Percentiles rank a stretch among this genome's conserved stretches.
Conservation (phyloP, 2,113 vertebrate species). For the Nesospiza acunhae region DNA sequence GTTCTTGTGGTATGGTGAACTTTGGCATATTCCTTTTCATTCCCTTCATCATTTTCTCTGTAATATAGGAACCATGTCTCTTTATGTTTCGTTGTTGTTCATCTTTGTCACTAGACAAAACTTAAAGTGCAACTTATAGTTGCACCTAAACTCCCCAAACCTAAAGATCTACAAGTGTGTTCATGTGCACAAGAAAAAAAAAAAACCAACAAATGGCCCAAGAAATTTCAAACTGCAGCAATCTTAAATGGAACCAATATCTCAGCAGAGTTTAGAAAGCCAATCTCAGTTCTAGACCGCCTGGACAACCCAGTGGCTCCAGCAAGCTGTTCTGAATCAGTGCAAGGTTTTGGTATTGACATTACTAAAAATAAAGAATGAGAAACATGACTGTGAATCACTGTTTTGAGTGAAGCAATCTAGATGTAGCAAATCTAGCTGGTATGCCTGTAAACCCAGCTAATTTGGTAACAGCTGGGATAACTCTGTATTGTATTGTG, state of each 20-base stretch:
- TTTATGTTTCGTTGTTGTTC: not conserved
- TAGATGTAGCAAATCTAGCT: constrained; percentile 6
- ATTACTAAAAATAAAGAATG: constrained; percentile 23
- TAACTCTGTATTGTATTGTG: not conserved
- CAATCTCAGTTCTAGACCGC: not conserved
- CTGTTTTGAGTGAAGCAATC: not conserved
- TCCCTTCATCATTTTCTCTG: not conserved
- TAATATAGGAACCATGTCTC: not conserved
- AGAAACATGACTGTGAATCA: constrained; percentile 37
- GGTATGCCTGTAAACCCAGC: not conserved
- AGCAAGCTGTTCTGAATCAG: constrained; percentile 14
- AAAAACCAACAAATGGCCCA: not conserved
- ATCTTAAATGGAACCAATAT: not conserved
- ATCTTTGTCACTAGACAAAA: not conserved
- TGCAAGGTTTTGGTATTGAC: not conserved
- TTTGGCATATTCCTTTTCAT: not conserved
- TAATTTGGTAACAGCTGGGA: not conserved
- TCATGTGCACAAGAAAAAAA: not conserved
- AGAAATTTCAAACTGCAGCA: not conserved
- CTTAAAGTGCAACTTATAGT: not conserved
- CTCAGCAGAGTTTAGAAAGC: not conserved
- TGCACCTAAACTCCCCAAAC: not conserved
- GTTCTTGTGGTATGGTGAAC: not conserved
- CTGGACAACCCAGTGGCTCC: not conserved
- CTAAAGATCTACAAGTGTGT: not conserved